Evolutionary conservation across 23 tunicate species (phyloP), one percentile per base, ranked within the genome.

Genomic region (Oikopleura vanhoeffeni): DNA sequence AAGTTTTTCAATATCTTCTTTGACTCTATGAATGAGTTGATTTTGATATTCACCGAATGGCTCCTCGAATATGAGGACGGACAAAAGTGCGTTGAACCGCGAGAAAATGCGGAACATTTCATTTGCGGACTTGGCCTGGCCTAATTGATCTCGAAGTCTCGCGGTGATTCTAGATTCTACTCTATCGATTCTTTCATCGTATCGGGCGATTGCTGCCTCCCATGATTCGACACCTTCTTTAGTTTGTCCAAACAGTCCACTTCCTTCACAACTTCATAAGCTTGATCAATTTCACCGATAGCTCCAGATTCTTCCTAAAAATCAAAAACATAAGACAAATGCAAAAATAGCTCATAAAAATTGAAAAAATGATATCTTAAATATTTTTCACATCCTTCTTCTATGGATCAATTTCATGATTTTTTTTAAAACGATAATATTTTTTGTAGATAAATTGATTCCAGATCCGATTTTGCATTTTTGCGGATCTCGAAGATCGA

Each of bases 41-140:
- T 94, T 90, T 64, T 93, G 98, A 76, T 93, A 93, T 64, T 93
- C 98, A 27, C 98, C n/a, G 75, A 40, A 93, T 93, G 41, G 98
- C 98, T 84, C 98, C 98, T 28, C 98, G 84, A 67, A 93, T 93
- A 77, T 90, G 94, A 32, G 91, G 91, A 24, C 98, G 94, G 38
- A 93, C 94, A 93, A 93, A 85, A 93, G 85, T 18, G 98, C 98
- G 84, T 93, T 93, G 87, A 93, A 93, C 57, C 98, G 90, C 35
- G 98, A 93, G 41, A 93, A 93, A n/a, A 93, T 93, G 40, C 87
- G 84, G 83, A 93, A 89, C 98, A 93, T 93, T 76, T 93, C 98
- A 64, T 93, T 93, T 0, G 98, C 98, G 83, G 90, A 89, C 76
- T 90, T 93, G 40, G 98, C 98, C 32, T 87, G 90, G 30, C 91